Evolutionary conservation across 2,888 invertebrate genomes (phyloP), one percentile per base, ranked within the genome.

Genomic region (Calameuta idolon): DNA sequence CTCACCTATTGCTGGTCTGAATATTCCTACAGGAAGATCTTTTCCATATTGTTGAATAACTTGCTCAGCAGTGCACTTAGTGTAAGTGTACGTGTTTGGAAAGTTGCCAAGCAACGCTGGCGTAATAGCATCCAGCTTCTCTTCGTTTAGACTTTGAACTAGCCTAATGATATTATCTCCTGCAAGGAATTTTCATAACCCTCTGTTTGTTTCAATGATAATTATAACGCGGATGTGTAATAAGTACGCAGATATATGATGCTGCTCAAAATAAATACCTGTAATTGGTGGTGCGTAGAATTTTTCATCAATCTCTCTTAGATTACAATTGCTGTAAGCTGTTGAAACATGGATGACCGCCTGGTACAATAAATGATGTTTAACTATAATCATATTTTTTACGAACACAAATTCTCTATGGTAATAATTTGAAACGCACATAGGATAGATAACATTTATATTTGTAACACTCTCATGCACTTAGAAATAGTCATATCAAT

Each of bases 331-430:
- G 3, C 96, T 95, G 89, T 96, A 97, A 0, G 96, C 97, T 0
- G 97, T 97, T 2, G 96, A 96, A 75, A 97, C 95, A 90, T 97
- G 96, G 85, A 97, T 94, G 40, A 95, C 86, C 0, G 94, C 93
- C 95, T 95, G 92, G 33, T 90, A 91, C 33, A 30, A 81, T 78
- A 75, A 81, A 75, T 34, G 71, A 31, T 34, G 2, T 2, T 55
- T 55, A 15, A 23, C 9, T 55, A 55, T 55, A 55, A 55, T 55
- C 2, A 55, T 15, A 55, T 23, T 55, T 55, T 55, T 9, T 55
- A 23, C 23, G 23, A 55, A 55, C 55, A 55, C 23, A 23, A 55
- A 55, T 55, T 55, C 23, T 55, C 23, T 23, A 23, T 71, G 15
- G 12, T 31, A 5, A 34, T 31, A 11, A 71, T 31, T 31, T 34